Base-by-base conservation (phyloP, 2,888 invertebrate species). In the Caenorhabditis sp. region DNA sequence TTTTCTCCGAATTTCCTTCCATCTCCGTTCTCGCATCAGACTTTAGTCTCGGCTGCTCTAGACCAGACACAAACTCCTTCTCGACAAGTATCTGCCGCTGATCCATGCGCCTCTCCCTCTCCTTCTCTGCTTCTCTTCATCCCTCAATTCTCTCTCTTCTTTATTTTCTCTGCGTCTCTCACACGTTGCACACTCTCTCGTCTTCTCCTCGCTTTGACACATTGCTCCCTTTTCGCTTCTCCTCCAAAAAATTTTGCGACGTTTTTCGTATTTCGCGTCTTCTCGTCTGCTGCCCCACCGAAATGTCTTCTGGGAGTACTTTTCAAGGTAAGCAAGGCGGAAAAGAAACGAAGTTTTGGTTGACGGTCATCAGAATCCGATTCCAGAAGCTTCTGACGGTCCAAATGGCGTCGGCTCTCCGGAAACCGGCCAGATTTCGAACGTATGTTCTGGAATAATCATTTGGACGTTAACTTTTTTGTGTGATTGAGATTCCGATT, bases 21-120 rank as follows among this genome's bases (percentile, higher is more conserved):
- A 15, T 30, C 17, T 20, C 15, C 48, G 22, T 52, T 45, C 70
- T 59, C 27, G 24, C 45, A 24, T 30, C 24, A 41, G 22, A 17
- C 26, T 41, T 27, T 22, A 46, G 30, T 35, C 55, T 26, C 53
- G 20, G 22, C 37, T 30, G 17, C 52, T 32, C 32, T 11, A 22
- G 53, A 37, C 53, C 35, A 39, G 53, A 53, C 24, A 37, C 53
- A 52, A 27, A 20, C 61, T 46, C 37, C 55, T 41, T 46, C 30
- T 50, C 30, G 6, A 68, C 68, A 58, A 68, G 68, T 59, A 59
- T 52, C 58, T 39, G 45, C 41, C 56, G 63, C 45, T 56, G 66
- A 68, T 55, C 56, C 56, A 55, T 56, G 56, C 27, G 30, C 35
- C 39, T 41, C 32, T 5, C 35, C 11, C 35, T 45, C 41, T 58